Evolutionary conservation across 2,113 vertebrate genomes (phyloP), one percentile per base, ranked within the genome.

Genomic region (Noctilio leporinus): DNA sequence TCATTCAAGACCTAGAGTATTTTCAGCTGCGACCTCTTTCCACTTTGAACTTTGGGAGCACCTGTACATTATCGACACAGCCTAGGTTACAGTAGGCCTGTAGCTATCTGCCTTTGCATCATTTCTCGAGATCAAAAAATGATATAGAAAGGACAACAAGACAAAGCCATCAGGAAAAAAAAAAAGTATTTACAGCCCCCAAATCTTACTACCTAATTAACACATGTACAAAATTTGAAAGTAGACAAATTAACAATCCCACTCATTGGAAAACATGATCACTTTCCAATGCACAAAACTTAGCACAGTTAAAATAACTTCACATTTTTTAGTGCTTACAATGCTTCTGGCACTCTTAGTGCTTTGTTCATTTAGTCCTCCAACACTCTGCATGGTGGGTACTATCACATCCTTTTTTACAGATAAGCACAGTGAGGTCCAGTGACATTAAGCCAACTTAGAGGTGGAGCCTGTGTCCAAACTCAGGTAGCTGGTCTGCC

Each of bases 161-260:
- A 12, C 26, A 59, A 89, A 97, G 26, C 0, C 51, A 64, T 26
- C 55, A 53, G 84, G 77, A 7, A 3, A 17, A 4, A 2, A 11
- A 7, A 3, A 17, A 49, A 75, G 19, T 24, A 75, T 75, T 95
- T 70, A 8, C 8, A 55, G 5, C 45, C 47, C 38, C 81, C 87
- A 96, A 77, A 45, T 28, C 16, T 65, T 72, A 69, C 45, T 69
- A 43, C 28, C 16, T 10, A 33, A n/a, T n/a, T n/a, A n/a, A n/a
- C 30, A 47, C n/a, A 38, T 38, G 19, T 14, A 62, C 20, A 93
- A 87, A 86, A 90, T 62, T 70, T 26, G 91, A 78, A 77, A 90
- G 8, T 14, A 86, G 38, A 43, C 20, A 62, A 81, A 65, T 89
- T 59, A 84, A 53, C 22, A 91, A 35, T 22, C 19, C 40, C 8